These are phyloP conservation scores for Oscheius sp. DNA, from an alignment of 2,888 invertebrate genomes.

Conservation along the genomic window DNA sequence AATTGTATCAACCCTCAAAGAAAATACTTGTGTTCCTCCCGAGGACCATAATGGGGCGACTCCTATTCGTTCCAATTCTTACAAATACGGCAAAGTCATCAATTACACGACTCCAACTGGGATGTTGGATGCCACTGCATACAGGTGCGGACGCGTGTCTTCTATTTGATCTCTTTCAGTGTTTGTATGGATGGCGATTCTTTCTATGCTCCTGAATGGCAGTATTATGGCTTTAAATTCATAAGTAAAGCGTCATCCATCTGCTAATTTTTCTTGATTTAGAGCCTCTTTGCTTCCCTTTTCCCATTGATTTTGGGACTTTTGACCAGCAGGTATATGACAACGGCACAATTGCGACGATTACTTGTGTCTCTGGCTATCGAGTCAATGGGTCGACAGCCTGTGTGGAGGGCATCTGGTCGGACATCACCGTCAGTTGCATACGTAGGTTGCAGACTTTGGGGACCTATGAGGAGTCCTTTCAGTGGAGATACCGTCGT, in stretches of 20 bases:
- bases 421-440: neutral
- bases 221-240: neutral
- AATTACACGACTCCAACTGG: neutral
- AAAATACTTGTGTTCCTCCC: neutral
- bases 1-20: neutral
- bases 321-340: neutral
- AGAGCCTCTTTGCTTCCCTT: neutral
- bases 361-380: conserved; percentile 12
- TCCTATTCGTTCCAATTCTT: neutral
- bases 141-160: too few species aligned
- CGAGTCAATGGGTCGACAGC: neutral
- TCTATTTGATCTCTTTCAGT: too few species aligned
- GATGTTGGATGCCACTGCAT: conserved; percentile 9
- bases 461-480: too few species aligned
- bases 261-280: neutral
- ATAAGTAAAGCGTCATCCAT: neutral
- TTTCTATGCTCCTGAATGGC: neutral
- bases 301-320: neutral
- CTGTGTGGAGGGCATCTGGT: neutral
- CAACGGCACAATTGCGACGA: neutral
- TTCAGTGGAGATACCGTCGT: too few species aligned
- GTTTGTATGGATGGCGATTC: neutral
- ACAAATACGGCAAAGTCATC: neutral
- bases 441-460: neutral
- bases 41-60: neutral